phyloP scores from a whole-genome alignment of 2,797 vertebrate genomes.

The Tolypeutes matacus region DNA sequence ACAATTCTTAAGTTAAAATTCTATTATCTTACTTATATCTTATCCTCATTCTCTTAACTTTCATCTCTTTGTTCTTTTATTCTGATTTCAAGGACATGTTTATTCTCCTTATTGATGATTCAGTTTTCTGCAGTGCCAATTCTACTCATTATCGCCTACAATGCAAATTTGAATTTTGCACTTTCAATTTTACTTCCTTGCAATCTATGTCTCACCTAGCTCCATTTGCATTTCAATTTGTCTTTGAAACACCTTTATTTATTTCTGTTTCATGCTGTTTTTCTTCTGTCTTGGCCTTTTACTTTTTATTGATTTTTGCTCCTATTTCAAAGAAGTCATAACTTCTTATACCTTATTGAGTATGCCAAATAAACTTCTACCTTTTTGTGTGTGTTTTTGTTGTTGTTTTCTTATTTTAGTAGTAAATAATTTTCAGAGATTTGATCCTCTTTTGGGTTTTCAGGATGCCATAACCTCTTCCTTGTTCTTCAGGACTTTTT shows the following conservation, averaged over 20 bases:
- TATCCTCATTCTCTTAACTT: background rate
- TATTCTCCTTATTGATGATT: background rate
- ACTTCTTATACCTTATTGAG: background rate
- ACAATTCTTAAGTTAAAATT: background rate
- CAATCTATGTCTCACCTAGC: background rate
- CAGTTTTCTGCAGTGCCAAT: background rate
- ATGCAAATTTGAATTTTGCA: background rate
- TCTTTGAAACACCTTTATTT: conserved; percentile 7
- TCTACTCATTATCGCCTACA: background rate
- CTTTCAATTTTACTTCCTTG: background rate
- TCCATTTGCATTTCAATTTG: background rate
- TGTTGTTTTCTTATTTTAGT: background rate
- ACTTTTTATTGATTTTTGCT: background rate
- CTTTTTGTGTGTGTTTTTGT: background rate
- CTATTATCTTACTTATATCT: background rate
- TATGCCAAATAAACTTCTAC: background rate
- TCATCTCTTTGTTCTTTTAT: background rate
- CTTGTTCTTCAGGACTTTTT: background rate
- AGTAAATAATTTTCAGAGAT: background rate
- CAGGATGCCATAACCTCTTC: background rate
- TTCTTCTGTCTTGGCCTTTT: background rate
- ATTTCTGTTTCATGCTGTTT: background rate
- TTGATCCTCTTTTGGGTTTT: background rate
- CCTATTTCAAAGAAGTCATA: background rate
- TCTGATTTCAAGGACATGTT: background rate